These are phyloP conservation scores for Anisognathus igniventris DNA, from an alignment of 2,797 vertebrate genomes.

Conservation along the genomic window DNA sequence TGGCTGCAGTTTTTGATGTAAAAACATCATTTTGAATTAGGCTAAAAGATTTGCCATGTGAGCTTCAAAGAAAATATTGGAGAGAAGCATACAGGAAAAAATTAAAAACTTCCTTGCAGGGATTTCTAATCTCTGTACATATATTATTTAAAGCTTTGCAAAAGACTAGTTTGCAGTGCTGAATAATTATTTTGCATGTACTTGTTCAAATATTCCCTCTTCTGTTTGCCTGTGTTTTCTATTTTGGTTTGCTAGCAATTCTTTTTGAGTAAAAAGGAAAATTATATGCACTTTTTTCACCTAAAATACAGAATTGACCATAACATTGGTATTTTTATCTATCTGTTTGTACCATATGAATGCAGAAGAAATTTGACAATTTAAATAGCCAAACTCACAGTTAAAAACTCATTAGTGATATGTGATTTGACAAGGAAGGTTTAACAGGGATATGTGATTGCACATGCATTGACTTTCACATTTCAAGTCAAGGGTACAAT, in stretches of 20 bases:
- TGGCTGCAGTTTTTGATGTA: neutral
- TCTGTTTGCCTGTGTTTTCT: neutral
- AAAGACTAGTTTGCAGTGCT: neutral
- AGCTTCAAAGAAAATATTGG: neutral
- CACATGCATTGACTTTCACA: neutral
- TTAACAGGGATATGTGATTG: neutral
- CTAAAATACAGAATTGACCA: neutral
- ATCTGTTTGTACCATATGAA: neutral
- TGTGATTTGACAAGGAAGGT: conserved; percentile 3
- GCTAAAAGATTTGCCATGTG: neutral
- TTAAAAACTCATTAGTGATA: neutral
- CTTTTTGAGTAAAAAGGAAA: neutral
- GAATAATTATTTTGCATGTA: conserved; percentile 35
- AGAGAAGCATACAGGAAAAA: neutral
- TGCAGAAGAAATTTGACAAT: neutral
- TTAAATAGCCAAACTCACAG: neutral
- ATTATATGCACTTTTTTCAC: neutral
- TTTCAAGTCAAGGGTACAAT: conserved; percentile 12
- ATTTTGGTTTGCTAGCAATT: neutral
- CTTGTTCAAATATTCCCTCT: conserved; percentile 1
- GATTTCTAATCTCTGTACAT: conserved; percentile 29
- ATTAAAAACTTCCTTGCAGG: conserved; percentile 10
- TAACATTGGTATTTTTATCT: neutral
- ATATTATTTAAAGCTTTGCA: conserved; percentile 42
- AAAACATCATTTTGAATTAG: neutral